These are phyloP conservation scores for Aphodius granarius DNA, from an alignment of 2,888 invertebrate species.

Conservation along the genomic window DNA sequence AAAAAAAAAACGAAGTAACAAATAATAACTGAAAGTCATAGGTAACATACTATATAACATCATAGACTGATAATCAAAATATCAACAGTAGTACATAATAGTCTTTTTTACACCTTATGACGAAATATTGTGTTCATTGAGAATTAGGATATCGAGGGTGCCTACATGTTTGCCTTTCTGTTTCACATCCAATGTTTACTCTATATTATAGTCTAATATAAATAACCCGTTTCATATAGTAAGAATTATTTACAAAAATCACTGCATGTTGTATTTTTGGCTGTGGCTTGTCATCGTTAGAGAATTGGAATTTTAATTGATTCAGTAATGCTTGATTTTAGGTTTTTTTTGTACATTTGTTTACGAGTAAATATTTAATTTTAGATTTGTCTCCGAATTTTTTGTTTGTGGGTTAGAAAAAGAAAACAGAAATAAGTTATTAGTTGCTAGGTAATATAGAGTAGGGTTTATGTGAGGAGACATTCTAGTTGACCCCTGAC, in stretches of 20 bases:
- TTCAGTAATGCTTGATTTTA: neutral
- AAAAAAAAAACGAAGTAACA: neutral
- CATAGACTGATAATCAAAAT: neutral
- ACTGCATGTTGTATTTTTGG: neutral
- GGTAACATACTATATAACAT: neutral
- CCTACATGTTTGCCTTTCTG: neutral
- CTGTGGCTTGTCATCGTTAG: neutral
- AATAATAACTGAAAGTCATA: neutral
- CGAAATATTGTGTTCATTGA: neutral
- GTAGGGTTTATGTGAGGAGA: neutral
- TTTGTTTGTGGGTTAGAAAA: slow-evolving; percentile 1
- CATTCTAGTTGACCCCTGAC: neutral
- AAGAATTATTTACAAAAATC: neutral
- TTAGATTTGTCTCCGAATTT: neutral
- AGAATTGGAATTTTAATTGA: neutral
- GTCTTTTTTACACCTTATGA: neutral
- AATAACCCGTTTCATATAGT: neutral
- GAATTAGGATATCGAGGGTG: neutral
- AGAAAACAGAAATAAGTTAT: slow-evolving; percentile 7
- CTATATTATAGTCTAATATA: neutral
- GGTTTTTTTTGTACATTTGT: neutral
- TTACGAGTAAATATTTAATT: neutral
- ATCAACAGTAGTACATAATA: too few relatives aligned
- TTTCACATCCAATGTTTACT: neutral
- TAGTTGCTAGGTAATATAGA: slow-evolving; percentile 8